phyloP scores from a whole-genome alignment of 2,113 vertebrate genomes.

The Pelvicachromis taeniatus region DNA sequence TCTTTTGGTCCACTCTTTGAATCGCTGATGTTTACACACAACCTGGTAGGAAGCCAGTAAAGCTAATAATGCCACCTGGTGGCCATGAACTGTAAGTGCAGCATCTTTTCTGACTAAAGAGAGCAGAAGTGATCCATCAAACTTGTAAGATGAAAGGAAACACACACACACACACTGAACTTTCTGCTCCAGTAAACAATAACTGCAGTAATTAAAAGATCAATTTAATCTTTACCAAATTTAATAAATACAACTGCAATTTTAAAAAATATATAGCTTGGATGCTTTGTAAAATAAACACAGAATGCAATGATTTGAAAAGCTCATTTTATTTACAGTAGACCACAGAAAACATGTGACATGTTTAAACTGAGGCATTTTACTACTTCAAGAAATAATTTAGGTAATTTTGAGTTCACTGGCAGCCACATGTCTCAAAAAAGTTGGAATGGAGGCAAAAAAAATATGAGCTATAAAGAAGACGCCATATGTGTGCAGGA shows the following conservation, averaged over 20 bases:
- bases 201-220: background rate
- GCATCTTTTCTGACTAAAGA: background rate
- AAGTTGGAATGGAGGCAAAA: background rate
- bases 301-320: background rate
- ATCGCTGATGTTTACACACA: background rate
- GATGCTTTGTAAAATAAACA: background rate
- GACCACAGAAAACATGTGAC: background rate
- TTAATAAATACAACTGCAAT: background rate
- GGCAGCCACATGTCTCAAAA: background rate
- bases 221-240: background rate
- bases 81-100: background rate
- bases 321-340: background rate
- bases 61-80: constrained; percentile 39
- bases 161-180: background rate
- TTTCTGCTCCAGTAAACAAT: background rate
- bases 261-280: background rate
- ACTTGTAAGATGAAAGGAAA: background rate
- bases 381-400: background rate
- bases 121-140: background rate
- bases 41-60: background rate
- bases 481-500: background rate
- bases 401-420: background rate
- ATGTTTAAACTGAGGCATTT: background rate
- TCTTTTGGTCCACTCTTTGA: background rate
- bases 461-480: background rate